Conservation (phyloP, 2,888 invertebrate genomes). For the Entomobrya multifasciata region DNA sequence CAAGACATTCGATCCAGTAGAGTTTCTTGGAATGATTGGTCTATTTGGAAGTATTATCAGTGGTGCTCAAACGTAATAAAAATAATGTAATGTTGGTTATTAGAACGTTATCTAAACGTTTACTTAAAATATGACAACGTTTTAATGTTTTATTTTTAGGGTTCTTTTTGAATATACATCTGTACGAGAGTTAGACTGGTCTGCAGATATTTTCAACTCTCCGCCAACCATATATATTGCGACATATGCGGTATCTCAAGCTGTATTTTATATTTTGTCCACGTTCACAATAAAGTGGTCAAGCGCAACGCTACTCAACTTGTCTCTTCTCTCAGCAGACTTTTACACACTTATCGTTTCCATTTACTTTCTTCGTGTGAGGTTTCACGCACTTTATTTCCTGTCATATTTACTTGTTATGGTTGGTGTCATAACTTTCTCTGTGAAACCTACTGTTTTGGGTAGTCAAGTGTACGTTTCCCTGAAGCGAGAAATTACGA, state of each 20-base stretch:
- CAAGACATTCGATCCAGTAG: conserved; percentile 85
- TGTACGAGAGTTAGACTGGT: conserved; percentile 26
- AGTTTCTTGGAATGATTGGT: conserved; percentile 92
- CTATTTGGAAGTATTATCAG: conserved; percentile 90
- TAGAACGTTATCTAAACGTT: no score
- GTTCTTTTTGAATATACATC: conserved; percentile 32
- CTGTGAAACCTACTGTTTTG: conserved; percentile 85
- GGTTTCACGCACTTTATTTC: conserved; percentile 92
- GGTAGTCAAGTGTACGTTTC: conserved; percentile 72
- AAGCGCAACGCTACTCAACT: conserved; percentile 90
- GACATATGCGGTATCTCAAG: conserved; percentile 87
- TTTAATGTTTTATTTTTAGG: no score
- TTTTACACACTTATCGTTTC: conserved; percentile 92
- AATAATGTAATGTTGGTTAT: no score
- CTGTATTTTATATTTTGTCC: conserved; percentile 88
- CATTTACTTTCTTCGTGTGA: conserved; percentile 89
- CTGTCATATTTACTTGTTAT: conserved; percentile 89
- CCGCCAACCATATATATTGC: conserved; percentile 77
- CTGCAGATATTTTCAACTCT: background rate
- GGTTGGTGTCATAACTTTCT: conserved; percentile 87
- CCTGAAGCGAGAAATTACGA: conserved; percentile 74
- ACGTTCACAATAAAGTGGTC: conserved; percentile 89
- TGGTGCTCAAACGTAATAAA: conserved; percentile 57
- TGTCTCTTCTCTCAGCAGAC: conserved; percentile 87
- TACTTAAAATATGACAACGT: no score